phyloP scores from a whole-genome alignment of 2,888 invertebrate species.

The Drosophila barbarae region DNA sequence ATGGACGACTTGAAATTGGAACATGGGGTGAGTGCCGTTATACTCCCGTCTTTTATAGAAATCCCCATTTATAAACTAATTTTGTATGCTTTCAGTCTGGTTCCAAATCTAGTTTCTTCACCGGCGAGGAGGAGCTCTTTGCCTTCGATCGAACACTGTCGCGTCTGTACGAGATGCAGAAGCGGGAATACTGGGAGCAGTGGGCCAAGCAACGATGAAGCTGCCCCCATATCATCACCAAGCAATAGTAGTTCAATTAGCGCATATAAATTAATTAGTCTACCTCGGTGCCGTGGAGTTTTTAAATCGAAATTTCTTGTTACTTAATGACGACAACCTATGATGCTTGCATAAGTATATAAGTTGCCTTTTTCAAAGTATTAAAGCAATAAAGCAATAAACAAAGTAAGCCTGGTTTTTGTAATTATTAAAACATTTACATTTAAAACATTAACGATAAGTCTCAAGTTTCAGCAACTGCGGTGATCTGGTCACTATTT shows the following conservation, averaged over 20 bases:
- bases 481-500: neutral
- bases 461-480: neutral
- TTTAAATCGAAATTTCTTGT: conserved; percentile 14
- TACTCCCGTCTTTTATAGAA: neutral
- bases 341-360: neutral
- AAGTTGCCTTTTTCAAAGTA: conserved; percentile 22
- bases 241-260: conserved; percentile 53
- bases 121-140: conserved; percentile 98
- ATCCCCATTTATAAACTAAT: neutral
- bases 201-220: conserved; percentile 82
- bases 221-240: conserved; percentile 18
- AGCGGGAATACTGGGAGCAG: conserved; percentile 94
- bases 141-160: conserved; percentile 97
- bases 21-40: conserved; percentile 82
- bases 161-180: conserved; percentile 97
- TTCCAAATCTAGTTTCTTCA: conserved; percentile 93
- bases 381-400: conserved; percentile 31
- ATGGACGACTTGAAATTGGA: conserved; percentile 97
- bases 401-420: conserved; percentile 6
- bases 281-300: conserved; percentile 9
- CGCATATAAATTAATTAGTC: conserved; percentile 27
- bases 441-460: neutral
- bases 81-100: conserved; percentile 82
- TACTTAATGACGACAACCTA: conserved; percentile 5
- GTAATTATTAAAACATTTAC: conserved; percentile 1